Evolutionary conservation across 2,888 invertebrate species (phyloP).

Genomic region (Caenorhabditis sp.): DNA sequence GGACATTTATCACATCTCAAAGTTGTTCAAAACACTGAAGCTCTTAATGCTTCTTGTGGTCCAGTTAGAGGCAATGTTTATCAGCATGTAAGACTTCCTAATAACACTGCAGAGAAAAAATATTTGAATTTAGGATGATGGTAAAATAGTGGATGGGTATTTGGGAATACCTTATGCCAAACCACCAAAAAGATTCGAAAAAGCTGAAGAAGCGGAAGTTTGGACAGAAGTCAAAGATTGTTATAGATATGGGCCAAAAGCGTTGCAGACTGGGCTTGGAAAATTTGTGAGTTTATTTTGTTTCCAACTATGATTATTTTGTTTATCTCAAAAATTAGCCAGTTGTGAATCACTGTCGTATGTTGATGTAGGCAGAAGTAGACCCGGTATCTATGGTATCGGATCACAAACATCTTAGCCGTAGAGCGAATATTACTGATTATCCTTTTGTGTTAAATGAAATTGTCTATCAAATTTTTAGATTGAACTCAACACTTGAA

Average conservation of each 20-base stretch:
- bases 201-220: slow-evolving; percentile 16
- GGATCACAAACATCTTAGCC: no score
- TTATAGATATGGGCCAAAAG: slow-evolving; percentile 12
- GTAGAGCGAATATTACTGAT: no score
- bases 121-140: background rate
- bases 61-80: slow-evolving; percentile 2
- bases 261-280: no score
- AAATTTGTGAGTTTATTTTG: no score
- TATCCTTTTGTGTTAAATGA: no score
- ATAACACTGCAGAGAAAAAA: background rate
- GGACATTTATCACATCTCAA: slow-evolving; percentile 4
- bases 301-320: no score
- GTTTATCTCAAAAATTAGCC: no score
- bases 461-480: no score
- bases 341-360: no score
- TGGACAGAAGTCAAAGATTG: slow-evolving; percentile 28
- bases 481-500: background rate
- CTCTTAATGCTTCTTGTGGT: slow-evolving; percentile 2
- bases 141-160: slow-evolving; percentile 4
- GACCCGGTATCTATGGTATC: no score
- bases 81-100: background rate
- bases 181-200: slow-evolving; percentile 10
- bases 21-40: background rate
- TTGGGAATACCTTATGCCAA: slow-evolving; percentile 7
- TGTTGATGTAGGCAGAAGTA: no score